These are phyloP conservation scores for Trichomycterus rosablanca DNA, from an alignment of 2,113 vertebrate genomes.

Conservation along the genomic window DNA sequence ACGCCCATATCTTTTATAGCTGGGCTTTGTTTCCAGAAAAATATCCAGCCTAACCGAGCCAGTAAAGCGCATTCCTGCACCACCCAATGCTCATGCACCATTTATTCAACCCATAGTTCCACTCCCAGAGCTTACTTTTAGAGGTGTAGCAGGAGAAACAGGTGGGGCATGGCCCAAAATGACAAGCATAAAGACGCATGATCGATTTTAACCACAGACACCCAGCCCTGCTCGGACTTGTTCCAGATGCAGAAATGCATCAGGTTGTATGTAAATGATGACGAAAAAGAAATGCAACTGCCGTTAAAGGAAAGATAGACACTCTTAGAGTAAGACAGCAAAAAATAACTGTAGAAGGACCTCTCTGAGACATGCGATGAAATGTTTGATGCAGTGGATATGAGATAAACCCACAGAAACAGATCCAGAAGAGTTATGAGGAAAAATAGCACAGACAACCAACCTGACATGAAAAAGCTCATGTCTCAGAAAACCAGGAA, in stretches of 20 bases:
- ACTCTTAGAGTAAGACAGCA: neutral
- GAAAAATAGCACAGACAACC: neutral
- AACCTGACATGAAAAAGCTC: neutral
- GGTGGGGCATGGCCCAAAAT: neutral
- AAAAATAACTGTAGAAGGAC: neutral
- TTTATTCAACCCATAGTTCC: constrained; percentile 15
- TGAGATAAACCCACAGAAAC: neutral
- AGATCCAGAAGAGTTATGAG: neutral
- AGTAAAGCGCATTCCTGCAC: neutral
- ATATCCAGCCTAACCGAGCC: too few relatives aligned
- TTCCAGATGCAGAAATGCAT: neutral
- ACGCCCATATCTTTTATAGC: neutral
- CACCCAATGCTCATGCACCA: neutral
- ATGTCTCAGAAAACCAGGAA: neutral
- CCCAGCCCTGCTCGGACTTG: neutral
- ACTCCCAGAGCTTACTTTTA: neutral
- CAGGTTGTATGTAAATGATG: neutral
- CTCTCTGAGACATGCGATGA: neutral
- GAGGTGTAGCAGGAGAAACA: neutral
- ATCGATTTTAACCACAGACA: neutral
- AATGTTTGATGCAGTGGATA: neutral
- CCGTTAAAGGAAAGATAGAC: neutral
- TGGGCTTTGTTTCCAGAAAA: neutral
- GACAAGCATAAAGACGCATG: neutral
- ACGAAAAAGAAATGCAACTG: neutral